Evolutionary conservation across 2,113 vertebrate species (phyloP).

Genomic region (Sebastes fasciatus): DNA sequence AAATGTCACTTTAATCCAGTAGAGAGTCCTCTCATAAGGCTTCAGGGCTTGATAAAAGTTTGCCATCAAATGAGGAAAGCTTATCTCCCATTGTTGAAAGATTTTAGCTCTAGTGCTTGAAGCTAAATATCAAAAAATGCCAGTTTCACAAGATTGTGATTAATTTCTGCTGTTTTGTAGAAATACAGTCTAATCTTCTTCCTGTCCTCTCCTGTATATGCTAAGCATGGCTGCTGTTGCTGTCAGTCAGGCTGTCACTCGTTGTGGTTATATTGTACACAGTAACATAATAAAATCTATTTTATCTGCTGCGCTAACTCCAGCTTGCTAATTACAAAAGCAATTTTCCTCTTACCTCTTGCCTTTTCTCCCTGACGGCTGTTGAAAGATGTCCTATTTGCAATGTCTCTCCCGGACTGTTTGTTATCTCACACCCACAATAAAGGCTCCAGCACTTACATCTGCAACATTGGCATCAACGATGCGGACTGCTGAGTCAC

Average conservation of each 20-base stretch:
- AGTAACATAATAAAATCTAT: conserved; percentile 1
- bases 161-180: not conserved
- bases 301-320: not conserved
- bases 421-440: not conserved
- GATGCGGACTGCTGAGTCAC: conserved; percentile 26
- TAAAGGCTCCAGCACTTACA: not conserved
- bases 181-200: not conserved
- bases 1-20: conserved; percentile 47
- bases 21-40: conserved; percentile 19
- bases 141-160: not conserved
- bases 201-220: not conserved
- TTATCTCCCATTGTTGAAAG: conserved; percentile 13
- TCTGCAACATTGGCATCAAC: not conserved
- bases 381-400: conserved; percentile 1
- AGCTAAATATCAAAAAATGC: not conserved
- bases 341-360: conserved; percentile 43
- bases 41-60: conserved; percentile 22
- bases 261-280: not conserved
- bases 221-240: not conserved
- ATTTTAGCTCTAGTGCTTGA: not conserved
- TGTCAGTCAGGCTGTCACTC: not conserved
- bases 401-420: not conserved
- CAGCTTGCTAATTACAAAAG: conserved; percentile 14
- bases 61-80: conserved; percentile 11
- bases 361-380: conserved; percentile 18